Evolutionary conservation across 2,888 invertebrate genomes (phyloP).

Genomic region (Microplitis manilae): DNA sequence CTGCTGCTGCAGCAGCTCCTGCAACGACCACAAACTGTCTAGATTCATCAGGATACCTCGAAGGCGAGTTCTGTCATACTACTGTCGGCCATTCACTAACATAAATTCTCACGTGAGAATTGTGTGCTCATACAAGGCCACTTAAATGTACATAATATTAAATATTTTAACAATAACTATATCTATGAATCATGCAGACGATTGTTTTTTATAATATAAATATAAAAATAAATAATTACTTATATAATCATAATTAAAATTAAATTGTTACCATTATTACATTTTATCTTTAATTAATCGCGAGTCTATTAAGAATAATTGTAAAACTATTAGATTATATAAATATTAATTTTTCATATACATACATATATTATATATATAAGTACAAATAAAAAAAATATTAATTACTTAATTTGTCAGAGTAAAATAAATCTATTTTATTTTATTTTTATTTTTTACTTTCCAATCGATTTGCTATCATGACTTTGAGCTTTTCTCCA

Average conservation of each 20-base stretch:
- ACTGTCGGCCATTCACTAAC: constrained; percentile 28
- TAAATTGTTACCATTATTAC: not conserved
- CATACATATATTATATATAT: not conserved
- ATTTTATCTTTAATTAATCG: too few species aligned
- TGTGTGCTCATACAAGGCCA: constrained; percentile 28
- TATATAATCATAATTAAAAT: not conserved
- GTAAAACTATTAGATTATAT: not conserved
- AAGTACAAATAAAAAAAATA: not conserved
- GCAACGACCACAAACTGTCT: constrained; percentile 30
- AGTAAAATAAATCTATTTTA: not conserved
- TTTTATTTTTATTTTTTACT: constrained; percentile 1
- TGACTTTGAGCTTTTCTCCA: constrained; percentile 3
- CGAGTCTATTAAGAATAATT: not conserved
- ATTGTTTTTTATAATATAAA: constrained; percentile 2
- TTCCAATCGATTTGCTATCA: not conserved
- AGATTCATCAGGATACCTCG: constrained; percentile 35
- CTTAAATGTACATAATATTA: constrained; percentile 3
- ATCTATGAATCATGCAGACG: constrained; percentile 7
- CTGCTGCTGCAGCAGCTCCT: constrained; percentile 17
- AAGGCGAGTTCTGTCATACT: constrained; percentile 20
- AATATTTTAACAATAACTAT: constrained; percentile 11
- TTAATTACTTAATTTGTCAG: not conserved
- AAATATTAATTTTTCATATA: not conserved
- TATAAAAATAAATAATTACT: too few species aligned
- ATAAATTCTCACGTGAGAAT: constrained; percentile 35